A percentile compares a stretch with the other conserved stretches of the same genome.
Evolutionary conservation across 2,797 vertebrate genomes (phyloP).

Genomic region (Hybognathus amarus): DNA sequence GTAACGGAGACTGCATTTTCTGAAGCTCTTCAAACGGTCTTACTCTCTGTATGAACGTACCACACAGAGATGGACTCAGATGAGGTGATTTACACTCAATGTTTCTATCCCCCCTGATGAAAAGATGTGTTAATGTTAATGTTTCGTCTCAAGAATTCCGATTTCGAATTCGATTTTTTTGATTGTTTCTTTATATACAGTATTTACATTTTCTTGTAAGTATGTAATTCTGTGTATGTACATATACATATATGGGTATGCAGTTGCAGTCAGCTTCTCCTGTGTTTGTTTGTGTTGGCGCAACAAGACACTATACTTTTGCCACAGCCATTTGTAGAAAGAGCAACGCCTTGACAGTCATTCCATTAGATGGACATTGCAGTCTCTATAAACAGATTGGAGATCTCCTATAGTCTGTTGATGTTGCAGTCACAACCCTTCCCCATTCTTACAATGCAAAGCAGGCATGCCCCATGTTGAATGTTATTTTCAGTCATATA

Average conservation of each 20-base stretch:
- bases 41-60: constrained; percentile 67
- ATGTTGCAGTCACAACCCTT: constrained; percentile 63
- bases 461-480: constrained; percentile 76
- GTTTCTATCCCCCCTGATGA: constrained; percentile 70
- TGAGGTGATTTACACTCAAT: constrained; percentile 67
- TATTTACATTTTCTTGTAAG: constrained; percentile 69
- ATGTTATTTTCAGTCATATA: constrained; percentile 75
- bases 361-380: constrained; percentile 58
- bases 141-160: constrained; percentile 71
- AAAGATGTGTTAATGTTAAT: constrained; percentile 59
- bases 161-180: constrained; percentile 49
- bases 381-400: constrained; percentile 64
- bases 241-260: constrained; percentile 70
- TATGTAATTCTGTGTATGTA: constrained; percentile 72
- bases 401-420: constrained; percentile 66
- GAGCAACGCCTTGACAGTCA: constrained; percentile 62
- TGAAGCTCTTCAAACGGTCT: constrained; percentile 60
- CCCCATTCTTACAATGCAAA: constrained; percentile 65
- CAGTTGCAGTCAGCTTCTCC: constrained; percentile 72
- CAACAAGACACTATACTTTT: constrained; percentile 69
- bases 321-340: constrained; percentile 69
- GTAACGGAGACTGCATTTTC: constrained; percentile 59
- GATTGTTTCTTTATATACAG: constrained; percentile 66
- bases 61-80: constrained; percentile 62
- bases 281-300: constrained; percentile 68